Base-by-base conservation (phyloP, 2,113 vertebrate species). In the Pseudopodoces humilis region DNA sequence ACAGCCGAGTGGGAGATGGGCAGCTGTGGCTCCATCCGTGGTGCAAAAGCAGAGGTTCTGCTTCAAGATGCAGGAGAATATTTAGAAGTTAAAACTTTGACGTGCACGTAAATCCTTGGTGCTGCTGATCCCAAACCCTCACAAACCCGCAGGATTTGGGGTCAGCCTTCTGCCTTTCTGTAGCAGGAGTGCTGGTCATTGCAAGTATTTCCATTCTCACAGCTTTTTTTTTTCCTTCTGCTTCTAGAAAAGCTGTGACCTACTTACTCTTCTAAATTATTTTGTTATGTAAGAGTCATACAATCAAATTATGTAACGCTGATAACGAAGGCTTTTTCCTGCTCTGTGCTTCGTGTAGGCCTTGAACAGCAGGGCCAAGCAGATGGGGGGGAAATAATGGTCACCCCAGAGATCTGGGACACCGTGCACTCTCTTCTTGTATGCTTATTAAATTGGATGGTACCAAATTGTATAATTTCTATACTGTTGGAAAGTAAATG, bases 221-320 rank as follows among this genome's bases (percentile, higher is more conserved):
- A 41, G 23, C 21, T 50, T 62, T 68, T 55, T 72, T 72, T 69
- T n/a, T 46, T 64, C 4, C 59, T 91, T 79, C 93, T 94, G 91
- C 84, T 90, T 93, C 80, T 92, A 80, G 90, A 96, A 93, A 93
- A 96, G 94, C 95, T 82, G 92, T 92, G 95, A 96, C 95, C 96
- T 95, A 97, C 95, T 97, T 96, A 95, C 80, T 89, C 86, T 90
- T 96, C 90, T 95, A 92, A 95, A 96, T 94, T 95, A 88, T 93
- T 95, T 95, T 92, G 95, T 96, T 95, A 96, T 60, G 28, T 97
- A 97, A 97, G 91, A 96, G 93, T 95, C 91, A 90, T 87, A 95
- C 90, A 93, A 97, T 91, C 96, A 94, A 93, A 91, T 96, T 97
- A 95, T 47, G 83, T 95, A 97, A 97, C 18, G 2, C 80, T 68